Percentiles rank a stretch among this genome's conserved stretches.
Conservation (phyloP, 1,140 invertebrate genomes). For the Bathynomus jamesi region DNA sequence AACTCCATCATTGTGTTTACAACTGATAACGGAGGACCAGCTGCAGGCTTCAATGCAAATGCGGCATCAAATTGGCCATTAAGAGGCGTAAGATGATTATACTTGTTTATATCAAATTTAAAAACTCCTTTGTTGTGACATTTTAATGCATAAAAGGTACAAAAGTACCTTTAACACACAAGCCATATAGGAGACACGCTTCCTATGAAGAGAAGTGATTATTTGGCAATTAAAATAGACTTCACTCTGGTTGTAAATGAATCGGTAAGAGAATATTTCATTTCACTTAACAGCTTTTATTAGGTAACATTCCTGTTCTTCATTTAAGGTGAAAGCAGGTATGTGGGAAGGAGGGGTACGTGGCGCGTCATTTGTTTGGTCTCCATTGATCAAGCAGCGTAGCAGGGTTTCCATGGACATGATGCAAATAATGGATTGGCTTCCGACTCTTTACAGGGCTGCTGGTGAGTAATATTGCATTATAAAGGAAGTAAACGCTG, state of each 20-base stretch:
- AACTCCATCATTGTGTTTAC: constrained; percentile 76
- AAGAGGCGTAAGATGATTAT: constrained; percentile 55
- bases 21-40: constrained; percentile 80
- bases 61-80: constrained; percentile 85
- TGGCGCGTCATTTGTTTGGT: constrained; percentile 69
- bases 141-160: too few relatives aligned
- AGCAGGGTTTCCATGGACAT: constrained; percentile 57
- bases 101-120: too few relatives aligned
- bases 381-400: constrained; percentile 52
- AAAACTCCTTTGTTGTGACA: too few relatives aligned
- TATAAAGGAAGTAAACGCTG: too few relatives aligned
- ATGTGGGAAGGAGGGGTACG: constrained; percentile 84
- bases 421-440: constrained; percentile 80
- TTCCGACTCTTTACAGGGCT: constrained; percentile 63
- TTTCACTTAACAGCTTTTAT: too few relatives aligned
- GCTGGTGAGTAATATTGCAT: constrained; percentile 42
- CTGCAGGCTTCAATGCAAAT: constrained; percentile 68
- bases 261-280: too few relatives aligned
- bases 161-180: too few relatives aligned
- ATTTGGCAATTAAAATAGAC: too few relatives aligned
- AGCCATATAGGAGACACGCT: too few relatives aligned
- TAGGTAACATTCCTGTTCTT: too few relatives aligned
- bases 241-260: too few relatives aligned
- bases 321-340: constrained; percentile 61
- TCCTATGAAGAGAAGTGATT: too few relatives aligned